These are phyloP conservation scores for Halotydeus destructor DNA, from an alignment of 1,140 invertebrate genomes.

Conservation along the genomic window DNA sequence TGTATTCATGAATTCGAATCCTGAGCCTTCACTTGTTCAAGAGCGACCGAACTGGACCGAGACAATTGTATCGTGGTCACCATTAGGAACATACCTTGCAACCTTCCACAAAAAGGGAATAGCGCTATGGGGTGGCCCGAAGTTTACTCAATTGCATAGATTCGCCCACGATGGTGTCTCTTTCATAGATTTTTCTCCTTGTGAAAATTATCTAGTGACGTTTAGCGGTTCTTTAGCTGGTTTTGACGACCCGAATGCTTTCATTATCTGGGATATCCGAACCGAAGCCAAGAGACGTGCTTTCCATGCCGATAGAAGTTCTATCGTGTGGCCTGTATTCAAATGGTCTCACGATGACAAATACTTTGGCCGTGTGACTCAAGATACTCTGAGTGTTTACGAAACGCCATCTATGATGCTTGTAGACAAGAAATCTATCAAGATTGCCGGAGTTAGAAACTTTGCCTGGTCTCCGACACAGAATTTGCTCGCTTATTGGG, in stretches of 20 bases:
- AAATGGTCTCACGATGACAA: slow-evolving; percentile 94
- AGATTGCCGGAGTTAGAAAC: slow-evolving; percentile 69
- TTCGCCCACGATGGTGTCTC: slow-evolving; percentile 77
- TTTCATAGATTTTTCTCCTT: slow-evolving; percentile 91
- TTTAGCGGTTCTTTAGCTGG: slow-evolving; percentile 39
- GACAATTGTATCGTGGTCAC: slow-evolving; percentile 12
- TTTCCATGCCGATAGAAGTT: slow-evolving; percentile 49
- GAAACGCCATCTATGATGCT: slow-evolving; percentile 84
- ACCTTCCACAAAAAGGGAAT: slow-evolving; percentile 90
- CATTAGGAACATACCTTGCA: slow-evolving; percentile 65
- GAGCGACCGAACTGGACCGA: slow-evolving; percentile 35
- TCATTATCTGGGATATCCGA: slow-evolving; percentile 84
- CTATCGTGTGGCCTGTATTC: slow-evolving; percentile 64
- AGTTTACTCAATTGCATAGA: slow-evolving; percentile 71
- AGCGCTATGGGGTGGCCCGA: slow-evolving; percentile 85
- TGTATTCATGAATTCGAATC: slow-evolving; percentile 71
- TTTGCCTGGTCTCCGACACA: slow-evolving; percentile 96
- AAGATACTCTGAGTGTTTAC: slow-evolving; percentile 61
- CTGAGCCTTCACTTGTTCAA: slow-evolving; percentile 59
- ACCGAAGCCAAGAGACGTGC: slow-evolving; percentile 73
- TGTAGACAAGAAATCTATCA: slow-evolving; percentile 82
- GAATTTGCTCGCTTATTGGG: slow-evolving; percentile 91
- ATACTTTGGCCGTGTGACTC: slow-evolving; percentile 70
- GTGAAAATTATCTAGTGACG: slow-evolving; percentile 85
- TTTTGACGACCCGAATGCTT: slow-evolving; percentile 30